Conservation (phyloP, 2,888 invertebrate species). For the Drosophila emarginata region DNA sequence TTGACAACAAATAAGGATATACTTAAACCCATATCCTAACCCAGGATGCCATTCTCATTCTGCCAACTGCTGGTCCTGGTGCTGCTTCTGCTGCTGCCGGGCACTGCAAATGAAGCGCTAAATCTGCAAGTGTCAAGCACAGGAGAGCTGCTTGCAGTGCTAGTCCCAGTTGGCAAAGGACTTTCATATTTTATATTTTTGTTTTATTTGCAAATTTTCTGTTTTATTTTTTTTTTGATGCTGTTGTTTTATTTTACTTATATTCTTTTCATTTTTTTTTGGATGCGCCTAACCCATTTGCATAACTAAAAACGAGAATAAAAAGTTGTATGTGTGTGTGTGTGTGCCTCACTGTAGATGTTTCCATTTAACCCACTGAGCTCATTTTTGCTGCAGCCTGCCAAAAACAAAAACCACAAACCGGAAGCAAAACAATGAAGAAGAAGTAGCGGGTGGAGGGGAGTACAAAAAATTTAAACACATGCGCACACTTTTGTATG, state of each 20-base stretch:
- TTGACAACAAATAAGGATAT: slow-evolving; percentile 41
- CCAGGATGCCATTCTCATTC: slow-evolving; percentile 10
- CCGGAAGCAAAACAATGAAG: slow-evolving; percentile 49
- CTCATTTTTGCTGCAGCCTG: slow-evolving; percentile 53
- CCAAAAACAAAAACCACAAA: slow-evolving; percentile 49
- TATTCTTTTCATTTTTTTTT: slow-evolving; percentile 12
- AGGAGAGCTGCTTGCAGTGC: slow-evolving; percentile 35
- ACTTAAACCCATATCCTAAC: not conserved
- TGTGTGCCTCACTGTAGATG: slow-evolving; percentile 38
- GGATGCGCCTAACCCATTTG: slow-evolving; percentile 54
- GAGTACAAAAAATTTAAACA: not conserved
- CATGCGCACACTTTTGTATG: slow-evolving; percentile 17
- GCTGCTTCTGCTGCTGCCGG: slow-evolving; percentile 20
- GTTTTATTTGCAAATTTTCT: slow-evolving; percentile 27
- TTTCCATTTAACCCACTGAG: slow-evolving; percentile 73
- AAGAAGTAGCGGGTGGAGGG: not conserved
- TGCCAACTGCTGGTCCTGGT: slow-evolving; percentile 20
- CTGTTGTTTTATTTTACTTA: slow-evolving; percentile 29
- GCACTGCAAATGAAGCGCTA: slow-evolving; percentile 61
- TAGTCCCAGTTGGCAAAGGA: slow-evolving; percentile 20
- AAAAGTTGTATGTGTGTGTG: not conserved
- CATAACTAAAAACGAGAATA: slow-evolving; percentile 31
- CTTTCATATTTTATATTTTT: slow-evolving; percentile 26
- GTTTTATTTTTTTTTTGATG: slow-evolving; percentile 37
- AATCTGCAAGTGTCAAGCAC: slow-evolving; percentile 67